A percentile compares a stretch with the other conserved stretches of the same genome.
Conservation (phyloP, 2,113 vertebrate species). For the Chiloscyllium plagiosum region DNA sequence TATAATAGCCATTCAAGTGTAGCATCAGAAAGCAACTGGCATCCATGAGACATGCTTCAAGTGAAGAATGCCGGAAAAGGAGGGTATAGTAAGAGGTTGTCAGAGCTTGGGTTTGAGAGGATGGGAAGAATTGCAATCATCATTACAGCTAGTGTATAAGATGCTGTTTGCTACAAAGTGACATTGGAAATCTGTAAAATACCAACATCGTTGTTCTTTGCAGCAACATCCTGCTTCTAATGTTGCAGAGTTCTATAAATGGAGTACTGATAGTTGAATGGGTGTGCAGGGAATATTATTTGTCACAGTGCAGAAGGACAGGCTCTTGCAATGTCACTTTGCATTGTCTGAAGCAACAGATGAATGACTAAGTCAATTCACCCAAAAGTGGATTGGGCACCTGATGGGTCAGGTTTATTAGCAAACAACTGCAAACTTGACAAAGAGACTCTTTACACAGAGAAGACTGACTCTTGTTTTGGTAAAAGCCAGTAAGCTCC, state of each 20-base stretch:
- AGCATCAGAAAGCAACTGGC: neutral
- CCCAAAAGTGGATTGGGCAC: neutral
- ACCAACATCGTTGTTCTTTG: neutral
- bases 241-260: neutral
- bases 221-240: neutral
- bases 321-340: neutral
- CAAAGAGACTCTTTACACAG: neutral
- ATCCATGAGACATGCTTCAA: neutral
- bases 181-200: neutral
- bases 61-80: neutral
- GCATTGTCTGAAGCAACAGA: neutral
- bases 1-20: neutral
- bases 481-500: neutral
- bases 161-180: neutral
- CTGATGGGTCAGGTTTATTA: neutral
- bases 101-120: neutral
- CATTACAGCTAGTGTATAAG: neutral
- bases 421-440: neutral
- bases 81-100: neutral
- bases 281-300: constrained; percentile 1
- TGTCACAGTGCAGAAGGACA: neutral
- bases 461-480: neutral
- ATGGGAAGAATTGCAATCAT: neutral
- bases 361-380: neutral
- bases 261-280: neutral